Conservation (phyloP, 2,888 invertebrate genomes). For the Dusona sp. region DNA sequence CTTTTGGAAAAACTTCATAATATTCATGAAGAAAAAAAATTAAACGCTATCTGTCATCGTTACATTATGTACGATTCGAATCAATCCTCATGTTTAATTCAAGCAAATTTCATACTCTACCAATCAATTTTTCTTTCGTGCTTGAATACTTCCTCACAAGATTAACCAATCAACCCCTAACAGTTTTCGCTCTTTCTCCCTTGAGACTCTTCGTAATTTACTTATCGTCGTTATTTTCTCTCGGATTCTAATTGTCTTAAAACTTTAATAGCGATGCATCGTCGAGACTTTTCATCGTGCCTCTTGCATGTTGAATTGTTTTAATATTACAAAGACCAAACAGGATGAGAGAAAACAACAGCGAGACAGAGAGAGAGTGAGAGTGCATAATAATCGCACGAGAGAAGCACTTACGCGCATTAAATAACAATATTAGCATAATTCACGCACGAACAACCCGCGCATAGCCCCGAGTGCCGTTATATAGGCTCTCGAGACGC, state of each 20-base stretch:
- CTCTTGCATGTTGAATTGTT: constrained; percentile 52
- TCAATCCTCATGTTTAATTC: constrained; percentile 22
- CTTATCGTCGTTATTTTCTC: constrained; percentile 27
- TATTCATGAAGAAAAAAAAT: constrained; percentile 26
- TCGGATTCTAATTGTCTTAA: constrained; percentile 44
- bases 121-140: background rate
- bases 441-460: constrained; percentile 76
- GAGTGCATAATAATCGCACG: constrained; percentile 55
- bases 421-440: constrained; percentile 76
- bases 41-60: constrained; percentile 13
- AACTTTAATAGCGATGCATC: constrained; percentile 27
- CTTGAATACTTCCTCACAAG: constrained; percentile 1
- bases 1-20: constrained; percentile 4
- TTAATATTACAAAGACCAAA: constrained; percentile 36
- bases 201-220: constrained; percentile 42
- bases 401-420: constrained; percentile 69
- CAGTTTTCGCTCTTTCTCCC: constrained; percentile 14
- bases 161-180: background rate
- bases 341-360: constrained; percentile 19
- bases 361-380: constrained; percentile 30
- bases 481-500: constrained; percentile 69
- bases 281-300: constrained; percentile 26
- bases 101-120: background rate
- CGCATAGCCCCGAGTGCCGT: constrained; percentile 73
- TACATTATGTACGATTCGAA: constrained; percentile 9